Percentiles rank a stretch among this genome's conserved stretches.
These are phyloP conservation scores for Clavelina lepadiformis DNA, from an alignment of 23 tunicate genomes.

Conservation along the genomic window DNA sequence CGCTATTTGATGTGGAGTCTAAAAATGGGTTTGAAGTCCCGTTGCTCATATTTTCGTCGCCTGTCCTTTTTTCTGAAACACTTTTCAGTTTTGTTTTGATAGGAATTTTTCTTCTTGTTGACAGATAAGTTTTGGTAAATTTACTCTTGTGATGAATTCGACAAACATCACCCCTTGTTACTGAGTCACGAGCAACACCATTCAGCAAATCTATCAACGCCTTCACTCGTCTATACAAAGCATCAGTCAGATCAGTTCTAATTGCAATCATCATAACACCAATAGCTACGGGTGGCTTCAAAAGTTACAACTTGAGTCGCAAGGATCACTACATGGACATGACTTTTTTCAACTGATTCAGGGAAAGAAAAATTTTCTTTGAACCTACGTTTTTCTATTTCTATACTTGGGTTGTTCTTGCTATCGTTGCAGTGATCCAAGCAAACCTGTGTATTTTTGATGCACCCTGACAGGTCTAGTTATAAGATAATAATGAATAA, in stretches of 20 bases:
- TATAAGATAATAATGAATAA: no score
- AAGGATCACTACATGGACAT: no score
- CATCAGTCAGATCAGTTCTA: background rate
- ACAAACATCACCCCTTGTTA: slow-evolving; percentile 20
- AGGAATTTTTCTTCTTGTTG: background rate
- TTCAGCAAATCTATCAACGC: slow-evolving; percentile 41
- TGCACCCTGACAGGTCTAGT: no score
- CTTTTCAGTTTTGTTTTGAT: slow-evolving; percentile 10
- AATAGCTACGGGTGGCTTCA: no score
- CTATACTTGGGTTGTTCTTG: no score
- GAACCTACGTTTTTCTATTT: no score
- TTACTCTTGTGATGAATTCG: background rate
- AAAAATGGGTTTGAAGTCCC: slow-evolving; percentile 15
- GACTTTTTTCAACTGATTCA: no score
- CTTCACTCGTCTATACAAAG: slow-evolving; percentile 37
- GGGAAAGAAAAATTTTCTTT: no score
- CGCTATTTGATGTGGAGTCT: slow-evolving; percentile 32
- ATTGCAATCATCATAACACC: no score
- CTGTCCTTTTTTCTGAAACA: background rate
- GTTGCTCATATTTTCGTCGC: background rate
- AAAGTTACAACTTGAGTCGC: no score
- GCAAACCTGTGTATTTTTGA: no score
- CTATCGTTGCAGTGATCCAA: no score
- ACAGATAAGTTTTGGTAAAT: background rate
- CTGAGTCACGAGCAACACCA: slow-evolving; percentile 18